Conservation (phyloP, 2,888 invertebrate species). For the Helleia helle region DNA sequence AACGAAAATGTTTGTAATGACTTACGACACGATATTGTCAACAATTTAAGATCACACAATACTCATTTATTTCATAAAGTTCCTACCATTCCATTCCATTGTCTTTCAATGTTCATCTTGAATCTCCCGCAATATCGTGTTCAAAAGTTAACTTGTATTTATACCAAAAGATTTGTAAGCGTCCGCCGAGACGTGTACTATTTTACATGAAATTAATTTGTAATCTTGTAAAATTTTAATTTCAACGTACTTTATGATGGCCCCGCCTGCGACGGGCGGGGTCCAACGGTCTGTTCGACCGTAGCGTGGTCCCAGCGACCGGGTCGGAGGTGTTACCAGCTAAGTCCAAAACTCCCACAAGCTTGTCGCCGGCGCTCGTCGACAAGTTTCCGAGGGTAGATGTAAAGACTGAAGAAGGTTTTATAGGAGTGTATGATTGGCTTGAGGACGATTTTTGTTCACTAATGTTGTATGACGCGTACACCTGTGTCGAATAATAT, state of each 20-base stretch:
- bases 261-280: too few relatives aligned
- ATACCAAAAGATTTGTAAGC: constrained; percentile 8
- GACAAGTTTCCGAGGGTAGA: constrained; percentile 17
- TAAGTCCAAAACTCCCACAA: constrained; percentile 11
- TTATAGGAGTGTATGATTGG: constrained; percentile 26
- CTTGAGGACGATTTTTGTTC: constrained; percentile 14
- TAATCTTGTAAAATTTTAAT: background rate
- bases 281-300: background rate
- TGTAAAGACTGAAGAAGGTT: constrained; percentile 47
- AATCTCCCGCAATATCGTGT: constrained; percentile 2
- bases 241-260: too few relatives aligned
- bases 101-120: constrained; percentile 1
- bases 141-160: background rate
- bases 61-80: constrained; percentile 7
- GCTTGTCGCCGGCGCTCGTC: constrained; percentile 8
- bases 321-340: constrained; percentile 34
- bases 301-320: too few relatives aligned
- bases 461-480: constrained; percentile 33
- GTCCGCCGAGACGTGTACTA: background rate
- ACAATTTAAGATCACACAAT: constrained; percentile 2
- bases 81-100: constrained; percentile 7
- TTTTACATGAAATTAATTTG: constrained; percentile 6
- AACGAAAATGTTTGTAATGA: background rate
- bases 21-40: constrained; percentile 5
- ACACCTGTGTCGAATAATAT: constrained; percentile 60